phyloP scores from a whole-genome alignment of 1,140 invertebrate genomes.

The Coelopa frigida region DNA sequence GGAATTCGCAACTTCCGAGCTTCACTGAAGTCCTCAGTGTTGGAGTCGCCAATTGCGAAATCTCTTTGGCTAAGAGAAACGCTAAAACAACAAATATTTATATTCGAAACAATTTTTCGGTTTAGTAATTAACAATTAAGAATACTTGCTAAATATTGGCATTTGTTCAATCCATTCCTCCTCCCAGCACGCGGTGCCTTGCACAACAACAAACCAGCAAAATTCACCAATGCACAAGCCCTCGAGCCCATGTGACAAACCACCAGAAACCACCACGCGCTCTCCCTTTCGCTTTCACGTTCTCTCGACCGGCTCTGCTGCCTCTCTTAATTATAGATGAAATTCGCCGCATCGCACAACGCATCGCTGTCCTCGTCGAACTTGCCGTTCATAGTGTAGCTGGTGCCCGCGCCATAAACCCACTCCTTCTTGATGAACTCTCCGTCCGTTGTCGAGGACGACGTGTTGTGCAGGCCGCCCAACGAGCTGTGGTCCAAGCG shows the following conservation, averaged over 20 bases:
- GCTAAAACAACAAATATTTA: not conserved
- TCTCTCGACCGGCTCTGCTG: not conserved
- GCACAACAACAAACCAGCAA: no score
- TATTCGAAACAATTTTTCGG: not conserved
- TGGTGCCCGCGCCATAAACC: conserved; percentile 37
- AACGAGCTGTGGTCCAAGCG: conserved; percentile 39
- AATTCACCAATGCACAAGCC: no score
- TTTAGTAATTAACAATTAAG: conserved; percentile 11
- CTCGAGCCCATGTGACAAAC: no score
- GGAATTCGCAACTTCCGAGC: no score
- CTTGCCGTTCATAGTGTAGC: conserved; percentile 41
- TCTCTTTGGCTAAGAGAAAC: not conserved
- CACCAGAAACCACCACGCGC: not conserved
- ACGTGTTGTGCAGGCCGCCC: conserved; percentile 35
- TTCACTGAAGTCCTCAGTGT: no score
- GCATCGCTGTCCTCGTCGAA: conserved; percentile 43
- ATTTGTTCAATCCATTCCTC: conserved; percentile 7
- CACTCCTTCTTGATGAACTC: conserved; percentile 44
- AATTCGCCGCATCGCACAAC: conserved; percentile 40
- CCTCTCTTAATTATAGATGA: conserved; percentile 39
- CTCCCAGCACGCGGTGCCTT: not conserved
- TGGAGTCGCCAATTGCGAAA: no score
- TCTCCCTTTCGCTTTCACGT: not conserved
- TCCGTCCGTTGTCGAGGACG: conserved; percentile 38
- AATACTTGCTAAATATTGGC: conserved; percentile 16